These are phyloP conservation scores for Machimus rusticus DNA, from an alignment of 2,888 invertebrate species.

Conservation along the genomic window DNA sequence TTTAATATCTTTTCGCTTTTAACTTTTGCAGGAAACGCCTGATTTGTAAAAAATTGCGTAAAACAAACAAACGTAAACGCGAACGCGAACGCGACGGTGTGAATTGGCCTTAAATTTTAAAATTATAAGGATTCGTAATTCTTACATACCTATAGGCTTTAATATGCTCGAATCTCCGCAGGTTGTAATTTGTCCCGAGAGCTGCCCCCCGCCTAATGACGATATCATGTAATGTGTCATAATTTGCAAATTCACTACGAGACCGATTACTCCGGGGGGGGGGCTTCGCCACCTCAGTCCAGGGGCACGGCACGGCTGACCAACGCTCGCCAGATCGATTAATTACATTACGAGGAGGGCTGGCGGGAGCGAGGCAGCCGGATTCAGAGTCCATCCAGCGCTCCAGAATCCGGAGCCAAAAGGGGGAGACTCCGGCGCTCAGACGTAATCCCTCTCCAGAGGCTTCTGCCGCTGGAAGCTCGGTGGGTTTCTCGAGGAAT, in stretches of 20 bases:
- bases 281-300: neutral
- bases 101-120: too few relatives aligned
- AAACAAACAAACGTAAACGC: too few relatives aligned
- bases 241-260: conserved; percentile 44
- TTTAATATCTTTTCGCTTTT: too few relatives aligned
- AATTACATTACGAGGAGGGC: conserved; percentile 43
- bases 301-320: neutral
- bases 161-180: neutral
- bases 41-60: too few relatives aligned
- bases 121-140: too few relatives aligned
- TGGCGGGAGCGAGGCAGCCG: neutral
- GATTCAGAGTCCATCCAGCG: neutral
- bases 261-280: conserved; percentile 41
- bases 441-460: neutral
- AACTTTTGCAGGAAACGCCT: too few relatives aligned
- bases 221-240: conserved; percentile 47
- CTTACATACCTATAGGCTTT: too few relatives aligned
- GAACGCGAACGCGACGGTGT: too few relatives aligned
- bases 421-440: neutral
- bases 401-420: neutral
- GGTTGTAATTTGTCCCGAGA: conserved; percentile 7
- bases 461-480: neutral
- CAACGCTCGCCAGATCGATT: conserved; percentile 43
- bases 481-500: neutral
- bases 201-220: conserved; percentile 42